These are phyloP conservation scores for Rhabdomys pumilio DNA, from an alignment of 2,797 vertebrate species.

Conservation along the genomic window DNA sequence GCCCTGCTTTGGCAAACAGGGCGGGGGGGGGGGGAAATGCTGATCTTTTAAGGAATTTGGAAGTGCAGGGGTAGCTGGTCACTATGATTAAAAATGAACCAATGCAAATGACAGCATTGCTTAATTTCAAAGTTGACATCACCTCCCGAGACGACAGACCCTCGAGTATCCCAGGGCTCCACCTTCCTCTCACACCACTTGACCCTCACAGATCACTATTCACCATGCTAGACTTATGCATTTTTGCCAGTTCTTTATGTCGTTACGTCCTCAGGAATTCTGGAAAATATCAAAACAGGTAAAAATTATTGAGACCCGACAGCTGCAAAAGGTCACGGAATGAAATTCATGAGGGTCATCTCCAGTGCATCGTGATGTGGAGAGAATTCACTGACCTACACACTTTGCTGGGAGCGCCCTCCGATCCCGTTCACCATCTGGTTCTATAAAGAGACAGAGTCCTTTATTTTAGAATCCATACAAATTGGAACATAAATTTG, in stretches of 20 bases:
- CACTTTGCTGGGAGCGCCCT: not conserved
- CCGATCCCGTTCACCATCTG: not conserved
- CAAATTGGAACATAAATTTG: slow-evolving; percentile 42
- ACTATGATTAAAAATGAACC: slow-evolving; percentile 7
- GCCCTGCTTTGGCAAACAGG: not conserved
- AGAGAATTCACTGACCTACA: slow-evolving; percentile 31
- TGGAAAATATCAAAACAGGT: slow-evolving; percentile 81
- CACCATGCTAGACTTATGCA: not conserved
- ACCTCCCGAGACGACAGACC: not conserved
- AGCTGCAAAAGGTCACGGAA: slow-evolving; percentile 87
- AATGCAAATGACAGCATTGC: not conserved
- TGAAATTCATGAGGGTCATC: slow-evolving; percentile 77
- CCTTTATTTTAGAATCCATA: slow-evolving; percentile 14
- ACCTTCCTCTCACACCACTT: not conserved
- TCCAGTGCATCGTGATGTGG: slow-evolving; percentile 66
- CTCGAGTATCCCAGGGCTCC: accelerated
- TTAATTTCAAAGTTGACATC: slow-evolving; percentile 19
- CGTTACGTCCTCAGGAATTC: slow-evolving; percentile 54
- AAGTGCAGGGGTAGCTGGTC: slow-evolving; percentile 15
- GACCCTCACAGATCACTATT: not conserved
- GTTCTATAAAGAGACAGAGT: slow-evolving; percentile 55
- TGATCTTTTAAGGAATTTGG: slow-evolving; percentile 3
- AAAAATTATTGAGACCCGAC: slow-evolving; percentile 84
- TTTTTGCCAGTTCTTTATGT: not conserved
- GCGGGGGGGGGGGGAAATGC: no score